Percentiles rank a stretch among this genome's conserved stretches.
Evolutionary conservation across 1,140 invertebrate species (phyloP).

Genomic region (Cotesia vestalis): DNA sequence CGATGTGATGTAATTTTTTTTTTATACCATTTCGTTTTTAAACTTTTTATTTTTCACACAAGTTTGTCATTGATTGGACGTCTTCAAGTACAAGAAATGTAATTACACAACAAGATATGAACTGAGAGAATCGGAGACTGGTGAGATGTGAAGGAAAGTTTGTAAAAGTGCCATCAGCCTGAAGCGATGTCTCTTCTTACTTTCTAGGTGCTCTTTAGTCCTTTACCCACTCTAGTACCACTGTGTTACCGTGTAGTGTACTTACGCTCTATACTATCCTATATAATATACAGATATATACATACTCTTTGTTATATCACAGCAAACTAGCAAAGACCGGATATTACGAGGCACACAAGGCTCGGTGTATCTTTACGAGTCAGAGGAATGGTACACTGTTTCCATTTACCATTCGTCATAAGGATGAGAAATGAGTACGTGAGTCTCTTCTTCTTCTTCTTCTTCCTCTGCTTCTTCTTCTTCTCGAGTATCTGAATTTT

Average conservation of each 20-base stretch:
- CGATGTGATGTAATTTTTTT: too few relatives aligned
- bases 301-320: slow-evolving; percentile 4
- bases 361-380: slow-evolving; percentile 36
- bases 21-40: too few relatives aligned
- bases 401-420: slow-evolving; percentile 35
- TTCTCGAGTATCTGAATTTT: background rate
- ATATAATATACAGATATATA: background rate
- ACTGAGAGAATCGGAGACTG: background rate
- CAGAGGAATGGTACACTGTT: slow-evolving; percentile 8
- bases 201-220: background rate
- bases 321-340: slow-evolving; percentile 29
- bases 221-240: background rate
- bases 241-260: background rate
- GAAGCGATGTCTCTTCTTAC: slow-evolving; percentile 3
- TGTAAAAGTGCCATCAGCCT: slow-evolving; percentile 20
- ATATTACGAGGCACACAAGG: slow-evolving; percentile 33
- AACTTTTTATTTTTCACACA: too few relatives aligned
- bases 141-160: background rate
- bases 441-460: slow-evolving; percentile 17
- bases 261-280: slow-evolving; percentile 5
- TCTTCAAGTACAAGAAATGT: background rate
- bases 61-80: too few relatives aligned
- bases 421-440: slow-evolving; percentile 19
- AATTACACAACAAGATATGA: background rate
- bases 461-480: background rate